phyloP scores from a whole-genome alignment of 2,113 vertebrate species.

The Hirundichthys speculiger region DNA sequence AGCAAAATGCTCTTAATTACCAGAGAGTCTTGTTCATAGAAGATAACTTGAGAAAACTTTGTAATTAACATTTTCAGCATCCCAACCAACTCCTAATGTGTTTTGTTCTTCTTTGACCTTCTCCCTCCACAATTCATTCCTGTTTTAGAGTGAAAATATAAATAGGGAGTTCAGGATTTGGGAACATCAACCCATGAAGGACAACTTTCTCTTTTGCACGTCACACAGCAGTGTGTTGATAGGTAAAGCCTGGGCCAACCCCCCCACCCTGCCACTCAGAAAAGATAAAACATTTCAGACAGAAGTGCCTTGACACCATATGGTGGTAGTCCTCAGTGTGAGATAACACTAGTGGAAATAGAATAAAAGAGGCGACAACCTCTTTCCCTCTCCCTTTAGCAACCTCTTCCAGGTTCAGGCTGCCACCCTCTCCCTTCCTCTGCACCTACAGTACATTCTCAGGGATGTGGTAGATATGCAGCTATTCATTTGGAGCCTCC shows the following conservation, averaged over 20 bases:
- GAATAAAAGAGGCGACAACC: conserved; percentile 46
- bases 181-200: conserved; percentile 39
- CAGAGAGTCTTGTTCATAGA: conserved; percentile 59
- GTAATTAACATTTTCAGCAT: conserved; percentile 68
- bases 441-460: conserved; percentile 41
- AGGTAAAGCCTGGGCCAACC: conserved; percentile 56
- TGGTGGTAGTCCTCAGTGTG: conserved; percentile 45
- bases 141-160: conserved; percentile 15
- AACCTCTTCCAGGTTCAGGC: conserved; percentile 36
- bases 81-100: conserved; percentile 33
- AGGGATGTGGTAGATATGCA: conserved; percentile 32
- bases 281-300: conserved; percentile 51
- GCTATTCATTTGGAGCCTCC: conserved; percentile 49
- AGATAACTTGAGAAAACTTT: conserved; percentile 72
- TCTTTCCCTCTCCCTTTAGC: conserved; percentile 6
- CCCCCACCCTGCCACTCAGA: conserved; percentile 40
- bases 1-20: conserved; percentile 73
- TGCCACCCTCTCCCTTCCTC: background rate
- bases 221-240: conserved; percentile 41
- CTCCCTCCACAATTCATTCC: conserved; percentile 12
- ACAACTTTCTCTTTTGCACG: conserved; percentile 30
- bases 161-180: conserved; percentile 48
- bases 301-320: conserved; percentile 39
- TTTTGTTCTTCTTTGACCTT: conserved; percentile 33
- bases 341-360: conserved; percentile 55